Evolutionary conservation across 2,888 invertebrate species (phyloP), one percentile per base, ranked within the genome.

Genomic region (Anorthoa munda): DNA sequence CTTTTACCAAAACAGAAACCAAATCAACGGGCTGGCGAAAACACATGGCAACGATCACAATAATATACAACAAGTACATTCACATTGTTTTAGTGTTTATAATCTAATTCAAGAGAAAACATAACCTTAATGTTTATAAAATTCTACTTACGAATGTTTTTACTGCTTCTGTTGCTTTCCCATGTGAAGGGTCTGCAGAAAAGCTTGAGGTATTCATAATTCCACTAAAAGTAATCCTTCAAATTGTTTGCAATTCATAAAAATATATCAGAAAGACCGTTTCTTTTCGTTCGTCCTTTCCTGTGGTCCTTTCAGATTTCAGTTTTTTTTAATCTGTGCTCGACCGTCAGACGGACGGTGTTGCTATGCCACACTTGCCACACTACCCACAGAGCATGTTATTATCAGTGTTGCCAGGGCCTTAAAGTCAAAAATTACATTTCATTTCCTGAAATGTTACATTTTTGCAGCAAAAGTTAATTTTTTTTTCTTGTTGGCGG

Each of bases 91-190:
- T 65, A 53, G 45, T 80, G 70, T 71, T 55, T 70, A 13, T 39
- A 82, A n/a, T 72, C 53, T 74, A 66, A 75, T 75, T 65, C 51
- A 76, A 71, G 81, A 71, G 80, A 86, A 89, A 92, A 91, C 88
- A 90, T 95, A 95, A 95, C 95, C 95, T 93, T 72, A 51, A 77
- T 21, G 7, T 63, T 63, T 50, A 66, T 48, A 64, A 72, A 75
- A 63, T 50, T 46, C 13, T 69, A 94, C 95, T 92, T 90, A 95
- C 90, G 58, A 89, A 89, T 66, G 92, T 93, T 93, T 95, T 95
- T 3, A 89, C 89, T 45, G 82, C 67, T 58, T 90, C 89, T 53
- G 75, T 72, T 66, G 84, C 86, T 65, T 82, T 86, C 53, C 80
- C 71, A 56, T 77, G 81, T 11, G 86, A 72, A 53, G 85, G 60